Evolutionary conservation across 2,888 invertebrate genomes (phyloP), one percentile per base, ranked within the genome.

Genomic region (Dinocampus coccinellae): DNA sequence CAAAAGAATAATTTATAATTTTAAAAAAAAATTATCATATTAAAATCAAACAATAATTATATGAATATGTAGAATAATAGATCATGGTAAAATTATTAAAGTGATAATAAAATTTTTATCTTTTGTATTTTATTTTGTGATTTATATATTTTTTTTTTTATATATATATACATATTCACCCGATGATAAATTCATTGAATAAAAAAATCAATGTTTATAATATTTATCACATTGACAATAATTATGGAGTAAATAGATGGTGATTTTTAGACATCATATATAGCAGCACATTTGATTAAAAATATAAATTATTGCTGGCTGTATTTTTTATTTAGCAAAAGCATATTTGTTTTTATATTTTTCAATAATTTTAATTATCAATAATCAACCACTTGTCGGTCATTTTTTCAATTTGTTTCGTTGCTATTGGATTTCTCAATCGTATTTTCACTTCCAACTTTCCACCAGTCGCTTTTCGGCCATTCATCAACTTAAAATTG

Each of bases 361-460:
- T 13, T 39, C n/a, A 13, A n/a, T 13, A 39, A n/a, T 42, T 53
- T 33, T 83, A 91, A 81, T 90, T 89, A 88, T 94, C 96, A 73
- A 98, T 92, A 65, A 96, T 91, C 11, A 98, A 91, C 98, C 98
- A 98, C 85, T 96, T 96, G 85, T 98, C 97, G 71, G 93, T 93
- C 33, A 94, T 91, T 85, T 94, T 93, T 84, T 96, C 96, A 7
- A 97, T 92, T 88, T 98, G 95, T 81, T 95, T 96, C n/a, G 93
- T 92, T 42, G 94, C 88, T 63, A 98, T 90, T 0, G 98, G 98
- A 82, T 97, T 95, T 70, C 98, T 91, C 22, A 98, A 90, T 69
- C 97, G 92, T 63, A 98, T 87, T 87, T 95, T 95, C 0, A 97
- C 91, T 87, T 98, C 98, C 72, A 98, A 82, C 81, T 97, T 96